Evolutionary conservation across 2,113 vertebrate species (phyloP).

Genomic region (Rhea americana): DNA sequence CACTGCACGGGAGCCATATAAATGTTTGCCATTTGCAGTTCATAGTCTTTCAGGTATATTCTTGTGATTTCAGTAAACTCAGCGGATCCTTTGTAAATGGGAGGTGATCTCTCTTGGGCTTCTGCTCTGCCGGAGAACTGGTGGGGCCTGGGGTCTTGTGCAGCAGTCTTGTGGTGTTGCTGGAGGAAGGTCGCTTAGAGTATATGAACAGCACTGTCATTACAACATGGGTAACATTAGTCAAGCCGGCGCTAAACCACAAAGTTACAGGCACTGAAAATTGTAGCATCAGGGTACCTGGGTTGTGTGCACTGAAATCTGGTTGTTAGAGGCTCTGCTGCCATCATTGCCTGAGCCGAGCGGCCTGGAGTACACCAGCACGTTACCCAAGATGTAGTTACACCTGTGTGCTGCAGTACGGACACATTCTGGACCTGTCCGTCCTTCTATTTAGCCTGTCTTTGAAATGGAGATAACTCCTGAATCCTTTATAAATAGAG

Average conservation of each 20-base stretch:
- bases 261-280: background rate
- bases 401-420: background rate
- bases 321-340: background rate
- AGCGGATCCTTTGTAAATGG: background rate
- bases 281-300: background rate
- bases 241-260: background rate
- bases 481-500: background rate
- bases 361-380: background rate
- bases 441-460: background rate
- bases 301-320: background rate
- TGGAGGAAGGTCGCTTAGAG: background rate
- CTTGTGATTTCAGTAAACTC: background rate
- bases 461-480: background rate
- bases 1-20: background rate
- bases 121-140: background rate
- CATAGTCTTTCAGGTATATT: background rate
- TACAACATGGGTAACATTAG: background rate
- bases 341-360: background rate
- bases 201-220: background rate
- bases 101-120: background rate
- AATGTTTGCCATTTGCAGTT: background rate
- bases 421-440: background rate
- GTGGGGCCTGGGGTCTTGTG: background rate
- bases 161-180: background rate
- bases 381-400: background rate